Conservation (phyloP, 2,113 vertebrate genomes). For the Sphaerodactylus townsendi region DNA sequence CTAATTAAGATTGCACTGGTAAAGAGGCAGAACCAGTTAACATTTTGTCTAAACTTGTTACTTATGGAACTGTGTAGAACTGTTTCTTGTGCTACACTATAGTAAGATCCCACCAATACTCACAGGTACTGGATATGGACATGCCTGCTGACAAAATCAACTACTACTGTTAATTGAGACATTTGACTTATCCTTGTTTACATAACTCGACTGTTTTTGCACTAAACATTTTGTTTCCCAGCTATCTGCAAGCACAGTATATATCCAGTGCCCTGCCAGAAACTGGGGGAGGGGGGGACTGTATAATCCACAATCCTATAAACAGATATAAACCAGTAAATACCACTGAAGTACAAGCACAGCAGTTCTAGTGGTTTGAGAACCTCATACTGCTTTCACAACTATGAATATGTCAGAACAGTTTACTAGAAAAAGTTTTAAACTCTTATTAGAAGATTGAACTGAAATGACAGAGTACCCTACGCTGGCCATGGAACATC, state of each 20-base stretch:
- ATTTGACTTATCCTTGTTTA: not conserved
- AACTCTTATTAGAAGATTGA: not conserved
- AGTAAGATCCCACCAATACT: not conserved
- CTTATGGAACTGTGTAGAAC: too few relatives aligned
- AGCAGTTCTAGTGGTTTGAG: not conserved
- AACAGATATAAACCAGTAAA: not conserved
- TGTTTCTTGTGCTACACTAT: not conserved
- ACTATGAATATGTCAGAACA: not conserved
- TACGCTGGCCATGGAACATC: not conserved
- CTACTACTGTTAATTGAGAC: not conserved
- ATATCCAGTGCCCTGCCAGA: not conserved
- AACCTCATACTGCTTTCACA: not conserved
- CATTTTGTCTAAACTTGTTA: not conserved
- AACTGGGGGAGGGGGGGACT: not conserved
- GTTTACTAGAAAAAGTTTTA: not conserved
- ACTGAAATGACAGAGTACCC: too few relatives aligned
- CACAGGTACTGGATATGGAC: not conserved
- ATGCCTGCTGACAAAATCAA: not conserved
- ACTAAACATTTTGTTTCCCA: not conserved
- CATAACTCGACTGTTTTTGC: not conserved
- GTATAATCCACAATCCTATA: not conserved
- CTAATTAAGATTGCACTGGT: too few relatives aligned
- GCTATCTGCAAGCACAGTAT: constrained; percentile 5
- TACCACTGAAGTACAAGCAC: not conserved
- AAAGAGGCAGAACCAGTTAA: not conserved